Evolutionary conservation across 2,888 invertebrate species (phyloP).

Genomic region (Lathronympha strigana): DNA sequence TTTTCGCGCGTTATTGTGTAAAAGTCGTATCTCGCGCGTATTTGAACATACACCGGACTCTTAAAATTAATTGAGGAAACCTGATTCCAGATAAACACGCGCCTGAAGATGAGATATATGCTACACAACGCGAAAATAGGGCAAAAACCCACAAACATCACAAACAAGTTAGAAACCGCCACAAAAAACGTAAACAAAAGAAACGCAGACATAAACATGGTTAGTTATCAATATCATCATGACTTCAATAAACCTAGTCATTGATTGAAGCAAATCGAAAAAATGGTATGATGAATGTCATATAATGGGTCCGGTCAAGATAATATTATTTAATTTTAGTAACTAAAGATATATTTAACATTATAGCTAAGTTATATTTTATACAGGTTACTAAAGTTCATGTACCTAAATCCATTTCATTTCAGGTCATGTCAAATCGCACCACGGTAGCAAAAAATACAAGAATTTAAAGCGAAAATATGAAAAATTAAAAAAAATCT

Average conservation of each 20-base stretch:
- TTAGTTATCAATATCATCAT: background rate
- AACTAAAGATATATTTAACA: no score
- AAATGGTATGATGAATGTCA: no score
- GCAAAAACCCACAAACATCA: background rate
- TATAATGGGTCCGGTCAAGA: no score
- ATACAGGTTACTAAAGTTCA: background rate
- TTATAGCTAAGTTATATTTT: no score
- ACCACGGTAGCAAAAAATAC: background rate
- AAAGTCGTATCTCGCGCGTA: no score
- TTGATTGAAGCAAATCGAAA: background rate
- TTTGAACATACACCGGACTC: no score
- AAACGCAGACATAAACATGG: background rate
- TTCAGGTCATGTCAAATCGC: constrained; percentile 1
- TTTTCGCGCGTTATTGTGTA: no score
- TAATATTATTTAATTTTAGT: no score
- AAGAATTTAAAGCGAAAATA: constrained; percentile 10
- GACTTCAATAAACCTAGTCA: background rate
- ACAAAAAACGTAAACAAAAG: background rate
- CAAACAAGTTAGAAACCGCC: background rate
- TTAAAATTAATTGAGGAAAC: background rate
- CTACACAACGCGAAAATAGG: background rate
- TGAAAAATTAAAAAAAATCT: background rate
- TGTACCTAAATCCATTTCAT: background rate
- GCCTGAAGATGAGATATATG: background rate
- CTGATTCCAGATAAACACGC: background rate